Conservation (phyloP, 2,113 vertebrate species). For the Zootoca vivipara region DNA sequence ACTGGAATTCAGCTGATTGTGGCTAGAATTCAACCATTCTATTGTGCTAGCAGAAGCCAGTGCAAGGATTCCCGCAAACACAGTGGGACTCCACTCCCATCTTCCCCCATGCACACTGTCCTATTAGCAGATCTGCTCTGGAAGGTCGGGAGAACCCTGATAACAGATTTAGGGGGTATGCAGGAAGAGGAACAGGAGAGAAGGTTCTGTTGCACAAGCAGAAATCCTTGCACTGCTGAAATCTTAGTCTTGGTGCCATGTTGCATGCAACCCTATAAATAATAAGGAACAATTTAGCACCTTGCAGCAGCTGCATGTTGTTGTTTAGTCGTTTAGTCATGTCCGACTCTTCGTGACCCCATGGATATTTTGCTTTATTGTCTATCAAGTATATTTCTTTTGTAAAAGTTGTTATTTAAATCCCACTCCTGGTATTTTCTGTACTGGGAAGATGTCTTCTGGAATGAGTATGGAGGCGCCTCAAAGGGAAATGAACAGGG, state of each 20-base stretch:
- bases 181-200: no score
- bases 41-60: no score
- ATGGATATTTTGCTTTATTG: background rate
- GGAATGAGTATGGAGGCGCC: background rate
- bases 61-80: no score
- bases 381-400: background rate
- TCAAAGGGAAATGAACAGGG: background rate
- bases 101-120: no score
- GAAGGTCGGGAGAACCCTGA: no score
- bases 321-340: no score
- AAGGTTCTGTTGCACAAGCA: no score
- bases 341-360: no score
- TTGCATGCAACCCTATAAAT: background rate
- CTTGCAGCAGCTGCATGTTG: background rate
- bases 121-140: no score
- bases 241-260: background rate
- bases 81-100: no score
- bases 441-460: background rate
- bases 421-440: background rate
- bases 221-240: background rate
- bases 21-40: no score
- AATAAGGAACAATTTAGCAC: background rate
- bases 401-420: background rate
- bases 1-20: background rate
- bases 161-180: no score